Conservation (phyloP, 2,888 invertebrate genomes). For the Smittia aterrima region DNA sequence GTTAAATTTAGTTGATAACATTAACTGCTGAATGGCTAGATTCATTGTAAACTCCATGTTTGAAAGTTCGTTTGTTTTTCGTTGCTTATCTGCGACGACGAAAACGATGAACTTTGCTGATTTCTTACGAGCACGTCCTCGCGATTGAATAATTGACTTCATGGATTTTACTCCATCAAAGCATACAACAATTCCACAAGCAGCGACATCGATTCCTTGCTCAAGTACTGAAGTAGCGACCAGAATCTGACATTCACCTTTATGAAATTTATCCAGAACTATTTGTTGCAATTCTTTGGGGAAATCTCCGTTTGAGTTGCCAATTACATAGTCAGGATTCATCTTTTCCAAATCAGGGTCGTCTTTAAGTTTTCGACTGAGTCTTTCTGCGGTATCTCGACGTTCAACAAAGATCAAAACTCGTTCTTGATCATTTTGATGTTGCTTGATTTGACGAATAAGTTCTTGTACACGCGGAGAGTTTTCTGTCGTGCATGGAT, state of each 20-base stretch:
- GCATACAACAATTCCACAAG: not conserved
- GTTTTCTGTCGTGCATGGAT: not conserved
- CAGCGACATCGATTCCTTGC: constrained; percentile 14
- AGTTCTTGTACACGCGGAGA: not conserved
- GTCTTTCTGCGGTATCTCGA: not conserved
- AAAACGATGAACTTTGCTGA: constrained; percentile 1
- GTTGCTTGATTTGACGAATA: not conserved
- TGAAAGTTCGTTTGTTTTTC: not conserved
- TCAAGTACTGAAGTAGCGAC: constrained; percentile 3
- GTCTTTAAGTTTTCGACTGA: not conserved
- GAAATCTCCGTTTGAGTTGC: not conserved
- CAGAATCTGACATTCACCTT: not conserved
- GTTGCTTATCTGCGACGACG: not conserved
- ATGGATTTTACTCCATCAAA: not conserved
- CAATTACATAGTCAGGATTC: constrained; percentile 1
- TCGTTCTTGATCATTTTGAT: not conserved
- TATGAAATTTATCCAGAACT: not conserved
- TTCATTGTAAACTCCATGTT: not conserved
- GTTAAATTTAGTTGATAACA: not conserved
- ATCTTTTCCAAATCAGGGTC: not conserved
- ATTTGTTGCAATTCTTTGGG: not conserved
- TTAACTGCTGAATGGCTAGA: not conserved
- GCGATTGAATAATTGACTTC: constrained; percentile 1
- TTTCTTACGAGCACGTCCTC: constrained; percentile 1
- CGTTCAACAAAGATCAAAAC: constrained; percentile 13